A percentile compares a stretch with the other conserved stretches of the same genome.
These are phyloP conservation scores for Paradoxurus hermaphroditus DNA, from an alignment of 2,113 vertebrate genomes.

Conservation along the genomic window DNA sequence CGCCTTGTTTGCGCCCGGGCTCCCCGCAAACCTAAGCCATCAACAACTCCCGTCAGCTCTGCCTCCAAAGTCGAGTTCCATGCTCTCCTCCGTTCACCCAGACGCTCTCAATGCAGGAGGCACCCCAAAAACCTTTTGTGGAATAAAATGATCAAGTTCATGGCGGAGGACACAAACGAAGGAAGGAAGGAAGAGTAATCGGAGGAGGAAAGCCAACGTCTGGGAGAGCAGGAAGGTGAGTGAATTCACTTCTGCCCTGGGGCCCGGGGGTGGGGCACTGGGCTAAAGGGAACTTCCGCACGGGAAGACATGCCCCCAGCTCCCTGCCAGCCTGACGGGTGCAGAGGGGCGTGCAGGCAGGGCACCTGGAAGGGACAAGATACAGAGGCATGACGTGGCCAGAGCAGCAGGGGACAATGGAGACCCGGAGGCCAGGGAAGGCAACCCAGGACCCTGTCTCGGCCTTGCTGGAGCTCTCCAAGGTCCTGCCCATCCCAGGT, in stretches of 20 bases:
- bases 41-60: background rate
- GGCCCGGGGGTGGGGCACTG: background rate
- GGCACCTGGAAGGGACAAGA: background rate
- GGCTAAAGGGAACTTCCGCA: background rate
- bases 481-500: background rate
- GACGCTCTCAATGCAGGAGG: background rate
- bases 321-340: background rate
- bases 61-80: background rate
- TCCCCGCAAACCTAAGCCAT: background rate
- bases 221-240: background rate
- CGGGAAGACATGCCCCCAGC: background rate
- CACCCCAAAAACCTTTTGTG: background rate
- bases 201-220: background rate
- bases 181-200: background rate
- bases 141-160: background rate
- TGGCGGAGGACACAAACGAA: background rate
- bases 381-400: background rate
- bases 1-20: background rate
- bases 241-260: background rate
- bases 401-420: background rate
- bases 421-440: background rate
- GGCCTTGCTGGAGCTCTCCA: fast-evolving
- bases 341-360: background rate
- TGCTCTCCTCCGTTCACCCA: background rate
- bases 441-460: too few relatives aligned